A percentile compares a stretch with the other conserved stretches of the same genome.
Evolutionary conservation across 2,797 vertebrate species (phyloP).

Genomic region (Diplodus puntazzo): DNA sequence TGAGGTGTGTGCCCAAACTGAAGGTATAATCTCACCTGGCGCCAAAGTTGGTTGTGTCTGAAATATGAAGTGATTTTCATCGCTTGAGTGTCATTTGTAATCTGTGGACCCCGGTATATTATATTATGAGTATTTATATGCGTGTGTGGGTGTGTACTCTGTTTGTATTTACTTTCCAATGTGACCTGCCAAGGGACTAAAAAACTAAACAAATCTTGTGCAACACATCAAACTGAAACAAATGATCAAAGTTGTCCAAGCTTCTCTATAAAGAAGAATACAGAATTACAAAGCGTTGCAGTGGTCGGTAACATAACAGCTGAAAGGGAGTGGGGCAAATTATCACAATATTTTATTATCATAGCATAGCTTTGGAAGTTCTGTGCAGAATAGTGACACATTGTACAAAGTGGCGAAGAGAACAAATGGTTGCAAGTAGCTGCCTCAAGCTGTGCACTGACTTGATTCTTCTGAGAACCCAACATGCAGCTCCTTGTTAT

Average conservation of each 20-base stretch:
- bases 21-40: too few species aligned
- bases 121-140: not conserved
- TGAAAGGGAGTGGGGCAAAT: not conserved
- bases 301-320: not conserved
- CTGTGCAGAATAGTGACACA: not conserved
- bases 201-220: not conserved
- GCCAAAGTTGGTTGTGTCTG: too few species aligned
- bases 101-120: too few species aligned
- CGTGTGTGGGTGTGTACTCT: not conserved
- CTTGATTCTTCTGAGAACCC: slow-evolving; percentile 10
- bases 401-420: not conserved
- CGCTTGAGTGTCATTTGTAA: too few species aligned
- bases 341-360: slow-evolving; percentile 2
- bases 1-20: too few species aligned
- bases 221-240: slow-evolving; percentile 11
- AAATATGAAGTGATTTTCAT: too few species aligned
- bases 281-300: not conserved
- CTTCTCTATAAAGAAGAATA: not conserved
- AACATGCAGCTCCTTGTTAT: slow-evolving; percentile 7
- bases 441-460: slow-evolving; percentile 3
- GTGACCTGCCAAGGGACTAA: not conserved
- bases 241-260: not conserved
- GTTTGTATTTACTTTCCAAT: not conserved
- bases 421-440: not conserved
- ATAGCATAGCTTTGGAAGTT: not conserved